Evolutionary conservation across 2,888 invertebrate species (phyloP).

Genomic region (Cremastinae sp.): DNA sequence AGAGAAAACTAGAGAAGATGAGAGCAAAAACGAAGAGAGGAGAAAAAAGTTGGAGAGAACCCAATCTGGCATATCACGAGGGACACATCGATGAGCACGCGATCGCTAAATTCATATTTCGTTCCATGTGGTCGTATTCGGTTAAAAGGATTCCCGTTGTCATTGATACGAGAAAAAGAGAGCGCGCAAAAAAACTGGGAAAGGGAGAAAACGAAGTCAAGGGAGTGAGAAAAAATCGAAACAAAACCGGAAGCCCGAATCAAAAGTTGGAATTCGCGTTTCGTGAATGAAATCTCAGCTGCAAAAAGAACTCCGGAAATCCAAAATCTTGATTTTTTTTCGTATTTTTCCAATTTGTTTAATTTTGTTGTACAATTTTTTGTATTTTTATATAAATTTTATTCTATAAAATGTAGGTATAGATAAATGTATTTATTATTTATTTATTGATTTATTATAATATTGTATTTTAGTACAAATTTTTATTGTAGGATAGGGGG

Average conservation of each 20-base stretch:
- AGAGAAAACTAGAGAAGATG: slow-evolving; percentile 22
- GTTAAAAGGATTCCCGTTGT: slow-evolving; percentile 25
- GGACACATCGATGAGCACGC: slow-evolving; percentile 32
- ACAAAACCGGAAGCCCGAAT: slow-evolving; percentile 9
- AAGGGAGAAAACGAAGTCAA: background rate
- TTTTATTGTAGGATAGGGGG: too few species aligned
- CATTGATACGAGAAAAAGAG: background rate
- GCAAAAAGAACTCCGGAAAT: background rate
- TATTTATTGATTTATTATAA: too few species aligned
- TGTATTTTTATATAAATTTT: too few species aligned
- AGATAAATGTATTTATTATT: too few species aligned
- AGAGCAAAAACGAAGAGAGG: background rate
- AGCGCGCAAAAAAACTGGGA: background rate
- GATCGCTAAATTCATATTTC: slow-evolving; percentile 9
- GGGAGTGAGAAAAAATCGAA: background rate
- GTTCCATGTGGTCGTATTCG: slow-evolving; percentile 26
- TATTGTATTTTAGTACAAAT: too few species aligned
- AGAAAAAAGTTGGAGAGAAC: slow-evolving; percentile 1
- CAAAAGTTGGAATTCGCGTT: slow-evolving; percentile 11
- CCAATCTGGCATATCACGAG: slow-evolving; percentile 19
- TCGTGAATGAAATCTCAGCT: background rate
- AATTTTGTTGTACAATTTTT: too few species aligned
- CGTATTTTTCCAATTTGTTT: too few species aligned
- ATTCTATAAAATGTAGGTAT: too few species aligned
- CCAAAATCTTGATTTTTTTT: too few species aligned